phyloP scores from a whole-genome alignment of 2,797 vertebrate species.

The Vespertilio murinus region DNA sequence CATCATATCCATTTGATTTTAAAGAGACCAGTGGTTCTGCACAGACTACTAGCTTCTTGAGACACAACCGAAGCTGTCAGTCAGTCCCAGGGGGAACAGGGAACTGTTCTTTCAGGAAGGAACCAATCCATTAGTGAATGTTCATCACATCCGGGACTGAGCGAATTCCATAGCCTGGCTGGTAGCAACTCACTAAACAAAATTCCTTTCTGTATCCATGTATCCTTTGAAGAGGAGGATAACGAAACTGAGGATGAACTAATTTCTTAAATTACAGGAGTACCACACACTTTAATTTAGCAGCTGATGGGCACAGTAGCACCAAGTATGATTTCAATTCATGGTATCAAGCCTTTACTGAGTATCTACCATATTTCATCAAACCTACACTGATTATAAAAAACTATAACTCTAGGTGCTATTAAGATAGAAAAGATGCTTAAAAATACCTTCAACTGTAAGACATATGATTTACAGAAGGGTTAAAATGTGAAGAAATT shows the following conservation, averaged over 20 bases:
- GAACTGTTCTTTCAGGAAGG: not conserved
- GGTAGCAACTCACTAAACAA: not conserved
- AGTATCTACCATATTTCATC: not conserved
- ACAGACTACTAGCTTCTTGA: not conserved
- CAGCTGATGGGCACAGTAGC: not conserved
- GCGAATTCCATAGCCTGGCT: not conserved
- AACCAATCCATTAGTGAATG: not conserved
- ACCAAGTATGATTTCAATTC: not conserved
- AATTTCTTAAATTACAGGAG: not conserved
- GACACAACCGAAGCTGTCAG: not conserved
- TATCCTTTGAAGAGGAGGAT: not conserved
- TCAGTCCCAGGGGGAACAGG: not conserved
- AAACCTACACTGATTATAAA: not conserved
- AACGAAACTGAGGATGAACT: not conserved
- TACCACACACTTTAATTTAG: not conserved
- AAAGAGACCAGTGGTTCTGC: not conserved
- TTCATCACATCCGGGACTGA: not conserved
- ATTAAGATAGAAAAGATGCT: not conserved
- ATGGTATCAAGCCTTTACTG: not conserved
- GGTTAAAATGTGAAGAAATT: not conserved
- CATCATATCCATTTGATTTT: not conserved
- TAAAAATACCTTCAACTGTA: slow-evolving; percentile 8
- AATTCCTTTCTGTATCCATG: not conserved
- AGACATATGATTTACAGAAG: not conserved
- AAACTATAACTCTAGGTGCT: not conserved